Evolutionary conservation across 2,113 vertebrate species (phyloP).

Genomic region (Cygnus buccinator): DNA sequence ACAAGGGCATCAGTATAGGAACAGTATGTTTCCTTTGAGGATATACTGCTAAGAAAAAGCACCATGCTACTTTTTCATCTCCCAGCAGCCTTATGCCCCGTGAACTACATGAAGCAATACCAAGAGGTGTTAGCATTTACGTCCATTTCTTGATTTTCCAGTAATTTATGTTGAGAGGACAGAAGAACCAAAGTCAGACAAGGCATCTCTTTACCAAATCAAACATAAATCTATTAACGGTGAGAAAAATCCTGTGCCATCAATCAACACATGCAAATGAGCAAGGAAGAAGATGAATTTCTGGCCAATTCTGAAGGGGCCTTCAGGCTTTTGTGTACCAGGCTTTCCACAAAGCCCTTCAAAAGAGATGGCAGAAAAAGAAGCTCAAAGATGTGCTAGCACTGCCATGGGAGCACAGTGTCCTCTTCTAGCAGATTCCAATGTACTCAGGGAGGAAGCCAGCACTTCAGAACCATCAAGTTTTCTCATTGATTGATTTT

Average conservation of each 20-base stretch:
- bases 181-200: neutral
- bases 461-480: neutral
- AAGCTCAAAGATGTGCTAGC: neutral
- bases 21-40: neutral
- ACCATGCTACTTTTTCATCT: neutral
- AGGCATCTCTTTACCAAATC: neutral
- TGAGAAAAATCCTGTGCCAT: neutral
- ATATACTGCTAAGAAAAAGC: neutral
- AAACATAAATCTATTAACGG: neutral
- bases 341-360: neutral
- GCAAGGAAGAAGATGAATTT: neutral
- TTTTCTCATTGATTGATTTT: neutral
- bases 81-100: neutral
- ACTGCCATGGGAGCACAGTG: rapidly evolving
- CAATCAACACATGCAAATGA: neutral
- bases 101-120: rapidly evolving
- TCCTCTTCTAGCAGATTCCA: neutral
- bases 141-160: neutral
- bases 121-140: too few relatives aligned
- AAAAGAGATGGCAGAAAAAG: neutral
- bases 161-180: neutral
- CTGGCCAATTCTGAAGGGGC: neutral
- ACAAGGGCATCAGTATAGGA: rapidly evolving
- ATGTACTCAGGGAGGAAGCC: neutral
- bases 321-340: neutral